Evolutionary conservation across 2,888 invertebrate genomes (phyloP).

Genomic region (Oligia strigilis): DNA sequence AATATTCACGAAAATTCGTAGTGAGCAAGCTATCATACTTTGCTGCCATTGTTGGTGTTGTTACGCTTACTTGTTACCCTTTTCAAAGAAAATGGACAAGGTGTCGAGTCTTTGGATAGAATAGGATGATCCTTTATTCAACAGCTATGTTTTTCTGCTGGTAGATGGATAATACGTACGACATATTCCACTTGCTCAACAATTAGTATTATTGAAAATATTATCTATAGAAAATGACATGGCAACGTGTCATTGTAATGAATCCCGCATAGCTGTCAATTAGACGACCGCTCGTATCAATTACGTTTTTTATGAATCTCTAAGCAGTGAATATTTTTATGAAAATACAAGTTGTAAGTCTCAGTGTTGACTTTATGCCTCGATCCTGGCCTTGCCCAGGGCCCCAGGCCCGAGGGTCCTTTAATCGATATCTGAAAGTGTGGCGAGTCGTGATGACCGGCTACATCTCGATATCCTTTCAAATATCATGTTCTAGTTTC

Average conservation of each 20-base stretch:
- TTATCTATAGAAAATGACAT: conserved; percentile 30
- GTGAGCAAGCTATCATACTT: not conserved
- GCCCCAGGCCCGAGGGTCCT: conserved; percentile 54
- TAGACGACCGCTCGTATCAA: conserved; percentile 26
- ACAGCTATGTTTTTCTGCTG: not conserved
- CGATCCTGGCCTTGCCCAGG: conserved; percentile 55
- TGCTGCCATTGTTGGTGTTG: not conserved
- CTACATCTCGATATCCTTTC: conserved; percentile 61
- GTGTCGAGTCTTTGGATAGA: not conserved
- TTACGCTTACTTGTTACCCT: no score
- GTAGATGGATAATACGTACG: not conserved
- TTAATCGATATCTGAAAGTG: conserved; percentile 48
- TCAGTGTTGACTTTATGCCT: not conserved
- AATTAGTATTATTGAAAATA: conserved; percentile 16
- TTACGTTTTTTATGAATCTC: conserved; percentile 45
- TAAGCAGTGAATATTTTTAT: not conserved
- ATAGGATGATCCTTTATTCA: not conserved
- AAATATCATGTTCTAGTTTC: conserved; percentile 62
- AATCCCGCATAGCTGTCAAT: conserved; percentile 57
- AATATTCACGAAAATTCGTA: not conserved
- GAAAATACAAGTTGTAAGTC: not conserved
- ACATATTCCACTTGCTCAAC: not conserved
- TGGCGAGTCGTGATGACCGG: conserved; percentile 42
- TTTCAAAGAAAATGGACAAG: not conserved
- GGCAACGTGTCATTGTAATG: conserved; percentile 30